Base-by-base conservation (phyloP, 2,888 invertebrate species). In the Heliconius ethilla region DNA sequence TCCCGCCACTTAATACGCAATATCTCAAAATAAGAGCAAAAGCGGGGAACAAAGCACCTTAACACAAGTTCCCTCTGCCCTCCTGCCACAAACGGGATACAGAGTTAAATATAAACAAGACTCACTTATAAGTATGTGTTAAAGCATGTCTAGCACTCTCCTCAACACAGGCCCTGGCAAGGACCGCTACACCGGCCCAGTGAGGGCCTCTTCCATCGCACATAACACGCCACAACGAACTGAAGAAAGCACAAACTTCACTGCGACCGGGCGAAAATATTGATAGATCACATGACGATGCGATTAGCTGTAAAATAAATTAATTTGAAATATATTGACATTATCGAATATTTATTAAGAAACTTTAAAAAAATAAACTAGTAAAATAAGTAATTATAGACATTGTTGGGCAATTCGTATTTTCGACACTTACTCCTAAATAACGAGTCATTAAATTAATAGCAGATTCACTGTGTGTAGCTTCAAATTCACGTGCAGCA, bases 101-200 rank as follows among this genome's bases (percentile, higher is more conserved):
- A 59, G 59, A 3, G 59, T 59, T n/a, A 10, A n/a, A 7, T 59
- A n/a, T 7, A 22, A n/a, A 63, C 6, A 22, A 27, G 5, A 79
- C 89, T 87, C 78, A 94, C 94, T 93, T 96, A 85, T 96, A 97
- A 0, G 96, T 96, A 83, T 96, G 96, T 51, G 96, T 96, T 0
- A 97, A 90, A 1, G 96, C 95, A 85, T 95, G 92, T 82, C 96
- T 92, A 1, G 96, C 96, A 72, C 94, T 93, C 0, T 95, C 90
- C 85, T 96, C 96, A 79, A 95, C 95, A 81, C 96, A 95, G 6
- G 96, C 96, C 77, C 95, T 95, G 29, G 95, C 92, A 45, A 97
- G 88, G 65, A 96, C 96, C n/a, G 96, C 95, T 0, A 97, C 91
- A 7, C 96, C 96, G 25, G 95, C 95, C 97, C 97, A 97, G 62